These are phyloP conservation scores for Steinernema khuongi DNA, from an alignment of 1,140 invertebrate genomes.

Conservation along the genomic window DNA sequence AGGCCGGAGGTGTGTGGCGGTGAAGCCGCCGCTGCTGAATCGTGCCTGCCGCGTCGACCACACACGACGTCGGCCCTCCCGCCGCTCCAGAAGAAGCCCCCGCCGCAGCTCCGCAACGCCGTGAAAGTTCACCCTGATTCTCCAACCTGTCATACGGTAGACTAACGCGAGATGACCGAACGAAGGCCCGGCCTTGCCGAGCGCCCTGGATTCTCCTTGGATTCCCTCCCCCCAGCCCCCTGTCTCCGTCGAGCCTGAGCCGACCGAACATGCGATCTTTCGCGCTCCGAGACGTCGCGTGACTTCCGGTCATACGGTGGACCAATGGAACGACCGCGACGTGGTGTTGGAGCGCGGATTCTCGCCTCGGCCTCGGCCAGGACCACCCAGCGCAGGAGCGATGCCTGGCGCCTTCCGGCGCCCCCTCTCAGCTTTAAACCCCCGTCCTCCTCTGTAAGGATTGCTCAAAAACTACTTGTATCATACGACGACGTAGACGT, in stretches of 20 bases:
- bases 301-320: constrained; percentile 14
- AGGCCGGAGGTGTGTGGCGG: not conserved
- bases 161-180: constrained; percentile 1
- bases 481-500: not conserved
- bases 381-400: not conserved
- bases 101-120: not conserved
- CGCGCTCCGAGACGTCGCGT: not conserved
- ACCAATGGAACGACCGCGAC: constrained; percentile 8
- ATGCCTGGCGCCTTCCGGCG: not conserved
- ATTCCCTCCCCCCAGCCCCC: not conserved
- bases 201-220: not conserved
- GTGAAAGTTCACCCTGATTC: not conserved
- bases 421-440: not conserved
- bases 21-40: not conserved
- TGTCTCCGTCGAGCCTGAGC: not conserved
- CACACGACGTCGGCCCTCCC: not conserved
- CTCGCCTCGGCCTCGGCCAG: not conserved
- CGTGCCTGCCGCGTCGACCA: not conserved
- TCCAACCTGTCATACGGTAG: constrained; percentile 16
- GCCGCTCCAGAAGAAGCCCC: not conserved
- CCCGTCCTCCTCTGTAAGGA: not conserved
- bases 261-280: not conserved
- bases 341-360: not conserved
- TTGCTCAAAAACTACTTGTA: constrained; percentile 15
- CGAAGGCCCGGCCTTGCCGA: constrained; percentile 1